phyloP scores from a whole-genome alignment of 2,888 invertebrate species.

The Halictus ligatus region DNA sequence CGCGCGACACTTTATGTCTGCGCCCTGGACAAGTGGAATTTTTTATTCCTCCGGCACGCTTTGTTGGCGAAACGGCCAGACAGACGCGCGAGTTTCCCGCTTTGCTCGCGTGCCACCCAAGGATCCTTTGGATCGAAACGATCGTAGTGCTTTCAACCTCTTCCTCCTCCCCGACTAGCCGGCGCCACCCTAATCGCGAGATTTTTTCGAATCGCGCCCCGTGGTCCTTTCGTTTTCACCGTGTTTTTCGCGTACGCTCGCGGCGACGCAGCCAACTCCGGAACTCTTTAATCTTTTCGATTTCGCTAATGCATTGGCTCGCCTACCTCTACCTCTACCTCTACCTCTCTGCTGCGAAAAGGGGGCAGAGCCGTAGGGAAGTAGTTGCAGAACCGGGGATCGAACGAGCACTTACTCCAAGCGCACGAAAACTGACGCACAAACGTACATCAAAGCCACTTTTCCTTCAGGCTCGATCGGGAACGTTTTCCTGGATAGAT shows the following conservation, averaged over 20 bases:
- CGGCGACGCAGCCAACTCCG: slow-evolving; percentile 8
- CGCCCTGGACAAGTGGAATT: slow-evolving; percentile 39
- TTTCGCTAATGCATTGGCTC: slow-evolving; percentile 57
- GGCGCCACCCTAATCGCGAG: neutral
- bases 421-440: slow-evolving; percentile 34
- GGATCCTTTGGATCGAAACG: slow-evolving; percentile 40
- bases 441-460: slow-evolving; percentile 72
- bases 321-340: slow-evolving; percentile 7
- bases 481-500: neutral
- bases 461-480: slow-evolving; percentile 38
- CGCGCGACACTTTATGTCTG: slow-evolving; percentile 35
- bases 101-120: slow-evolving; percentile 43
- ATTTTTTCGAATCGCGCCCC: neutral
- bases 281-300: slow-evolving; percentile 49
- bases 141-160: slow-evolving; percentile 30
- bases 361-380: neutral
- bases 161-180: neutral
- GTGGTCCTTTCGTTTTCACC: neutral
- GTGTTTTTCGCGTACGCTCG: neutral
- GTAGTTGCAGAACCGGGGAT: neutral
- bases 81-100: slow-evolving; percentile 30
- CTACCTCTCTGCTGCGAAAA: neutral
- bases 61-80: slow-evolving; percentile 39
- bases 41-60: slow-evolving; percentile 37
- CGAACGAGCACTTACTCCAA: slow-evolving; percentile 4